These are phyloP conservation scores for Phyllostomus discolor DNA, from an alignment of 2,113 vertebrate species.

Conservation along the genomic window DNA sequence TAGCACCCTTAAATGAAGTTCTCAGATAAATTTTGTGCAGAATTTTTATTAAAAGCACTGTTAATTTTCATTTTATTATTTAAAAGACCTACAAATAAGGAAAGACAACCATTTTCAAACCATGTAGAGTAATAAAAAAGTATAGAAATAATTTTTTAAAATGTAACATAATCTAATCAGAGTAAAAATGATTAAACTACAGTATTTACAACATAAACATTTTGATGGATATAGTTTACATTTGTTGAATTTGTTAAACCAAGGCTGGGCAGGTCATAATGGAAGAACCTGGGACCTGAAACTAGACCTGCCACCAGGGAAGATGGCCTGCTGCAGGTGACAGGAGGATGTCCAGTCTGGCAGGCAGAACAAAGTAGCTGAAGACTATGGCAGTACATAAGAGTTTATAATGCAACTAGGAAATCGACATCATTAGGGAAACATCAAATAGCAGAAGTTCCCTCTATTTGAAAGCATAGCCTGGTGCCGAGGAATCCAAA, in stretches of 20 bases:
- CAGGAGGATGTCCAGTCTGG: background rate
- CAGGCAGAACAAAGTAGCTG: background rate
- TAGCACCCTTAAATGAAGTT: background rate
- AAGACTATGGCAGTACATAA: background rate
- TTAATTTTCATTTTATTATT: constrained; percentile 7
- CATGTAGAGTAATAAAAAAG: background rate
- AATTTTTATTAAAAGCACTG: background rate
- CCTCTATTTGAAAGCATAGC: background rate
- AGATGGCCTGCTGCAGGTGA: background rate
- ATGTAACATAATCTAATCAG: background rate
- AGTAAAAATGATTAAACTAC: background rate
- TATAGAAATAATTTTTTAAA: background rate
- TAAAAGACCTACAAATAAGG: background rate
- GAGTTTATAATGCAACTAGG: background rate
- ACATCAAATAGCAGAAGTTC: background rate
- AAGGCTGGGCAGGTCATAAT: background rate
- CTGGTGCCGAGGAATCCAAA: background rate
- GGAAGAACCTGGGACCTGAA: background rate
- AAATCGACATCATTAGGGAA: background rate
- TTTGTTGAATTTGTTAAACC: background rate
- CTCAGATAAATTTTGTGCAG: background rate
- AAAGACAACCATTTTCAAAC: constrained; percentile 21
- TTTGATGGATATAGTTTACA: background rate
- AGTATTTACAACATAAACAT: background rate
- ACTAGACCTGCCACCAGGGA: background rate